A percentile compares a stretch with the other conserved stretches of the same genome.
phyloP scores from a whole-genome alignment of 2,797 vertebrate genomes.

The Clarias laeviceps region DNA sequence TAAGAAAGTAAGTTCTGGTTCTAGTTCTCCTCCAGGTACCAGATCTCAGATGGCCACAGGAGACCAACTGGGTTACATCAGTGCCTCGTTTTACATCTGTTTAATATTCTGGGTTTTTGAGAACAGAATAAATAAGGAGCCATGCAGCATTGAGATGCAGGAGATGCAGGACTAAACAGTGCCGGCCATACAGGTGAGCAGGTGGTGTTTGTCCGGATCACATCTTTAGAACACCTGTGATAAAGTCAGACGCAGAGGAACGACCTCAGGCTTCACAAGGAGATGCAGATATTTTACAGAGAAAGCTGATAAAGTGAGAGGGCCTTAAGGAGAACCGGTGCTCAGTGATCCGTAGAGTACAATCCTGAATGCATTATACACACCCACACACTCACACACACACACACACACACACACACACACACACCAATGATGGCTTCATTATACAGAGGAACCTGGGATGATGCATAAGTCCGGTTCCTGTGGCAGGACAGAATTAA shows the following conservation, averaged over 20 bases:
- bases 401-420: neutral
- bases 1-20: neutral
- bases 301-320: slow-evolving; percentile 7
- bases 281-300: slow-evolving; percentile 3
- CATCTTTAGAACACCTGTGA: neutral
- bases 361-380: slow-evolving; percentile 25
- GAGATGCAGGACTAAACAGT: neutral
- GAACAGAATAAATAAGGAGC: neutral
- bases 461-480: neutral
- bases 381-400: neutral
- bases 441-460: slow-evolving; percentile 2
- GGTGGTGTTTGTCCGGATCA: slow-evolving; percentile 23
- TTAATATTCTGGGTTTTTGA: neutral
- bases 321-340: slow-evolving; percentile 4
- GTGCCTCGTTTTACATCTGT: neutral
- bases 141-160: slow-evolving; percentile 11
- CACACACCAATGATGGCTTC: neutral
- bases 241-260: slow-evolving; percentile 10
- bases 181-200: neutral
- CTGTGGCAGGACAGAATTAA: neutral
- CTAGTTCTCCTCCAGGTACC: neutral
- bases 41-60: neutral
- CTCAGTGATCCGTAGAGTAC: slow-evolving; percentile 23
- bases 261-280: neutral
- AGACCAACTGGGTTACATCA: neutral